Conservation (phyloP, 2,888 invertebrate species). For the Teinopalpus imperialis region DNA sequence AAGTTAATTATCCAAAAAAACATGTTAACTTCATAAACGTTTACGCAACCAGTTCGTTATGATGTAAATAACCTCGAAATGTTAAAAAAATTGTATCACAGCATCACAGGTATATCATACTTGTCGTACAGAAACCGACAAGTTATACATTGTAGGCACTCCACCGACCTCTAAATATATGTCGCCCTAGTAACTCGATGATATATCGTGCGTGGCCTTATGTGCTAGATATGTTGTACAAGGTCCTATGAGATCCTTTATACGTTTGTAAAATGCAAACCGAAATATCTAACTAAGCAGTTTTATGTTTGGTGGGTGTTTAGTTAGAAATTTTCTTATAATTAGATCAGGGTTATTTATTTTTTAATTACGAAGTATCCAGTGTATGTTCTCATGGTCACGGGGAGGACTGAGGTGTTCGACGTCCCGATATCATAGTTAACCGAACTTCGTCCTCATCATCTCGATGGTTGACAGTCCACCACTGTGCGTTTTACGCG, state of each 20-base stretch:
- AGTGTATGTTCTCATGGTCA: no score
- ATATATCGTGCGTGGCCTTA: not conserved
- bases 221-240: not conserved
- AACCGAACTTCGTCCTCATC: no score
- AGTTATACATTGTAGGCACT: not conserved
- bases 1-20: constrained; percentile 9
- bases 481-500: no score
- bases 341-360: no score
- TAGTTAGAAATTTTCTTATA: no score
- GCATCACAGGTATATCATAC: constrained; percentile 2
- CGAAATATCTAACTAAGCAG: no score
- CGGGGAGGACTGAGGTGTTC: no score
- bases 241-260: not conserved
- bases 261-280: not conserved
- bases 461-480: no score
- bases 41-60: constrained; percentile 8
- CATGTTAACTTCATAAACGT: not conserved
- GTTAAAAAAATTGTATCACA: not conserved
- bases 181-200: not conserved
- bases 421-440: no score
- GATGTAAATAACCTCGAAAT: constrained; percentile 7
- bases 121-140: not conserved
- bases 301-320: no score
- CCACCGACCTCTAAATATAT: not conserved
- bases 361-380: no score